These are phyloP conservation scores for Herpailurus yagouaroundi DNA, from an alignment of 2,113 vertebrate genomes.

Conservation along the genomic window DNA sequence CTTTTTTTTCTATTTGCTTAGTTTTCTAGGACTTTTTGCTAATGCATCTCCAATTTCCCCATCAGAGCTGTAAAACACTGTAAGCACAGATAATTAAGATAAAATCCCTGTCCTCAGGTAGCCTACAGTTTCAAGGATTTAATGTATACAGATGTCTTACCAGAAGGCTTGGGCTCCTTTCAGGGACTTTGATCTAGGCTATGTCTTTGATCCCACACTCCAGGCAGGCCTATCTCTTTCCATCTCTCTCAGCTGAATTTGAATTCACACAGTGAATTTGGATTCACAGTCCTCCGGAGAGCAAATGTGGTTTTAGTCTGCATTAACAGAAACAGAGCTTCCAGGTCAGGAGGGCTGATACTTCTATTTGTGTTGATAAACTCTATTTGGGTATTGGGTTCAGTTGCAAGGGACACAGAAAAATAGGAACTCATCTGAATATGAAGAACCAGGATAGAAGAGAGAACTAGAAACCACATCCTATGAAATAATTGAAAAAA, in stretches of 20 bases:
- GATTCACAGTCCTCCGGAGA: background rate
- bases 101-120: background rate
- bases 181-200: constrained; percentile 35
- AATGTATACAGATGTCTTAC: constrained; percentile 20
- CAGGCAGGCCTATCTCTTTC: constrained; percentile 4
- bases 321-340: constrained; percentile 51
- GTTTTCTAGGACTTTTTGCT: constrained; percentile 49
- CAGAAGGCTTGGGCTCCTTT: constrained; percentile 12
- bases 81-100: constrained; percentile 34
- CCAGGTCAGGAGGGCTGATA: background rate
- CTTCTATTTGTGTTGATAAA: constrained; percentile 43
- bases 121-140: background rate
- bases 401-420: constrained; percentile 19
- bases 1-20: constrained; percentile 19
- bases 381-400: background rate
- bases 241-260: background rate
- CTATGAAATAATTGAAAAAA: constrained; percentile 30
- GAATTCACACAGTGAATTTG: too few relatives aligned
- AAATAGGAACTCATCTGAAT: constrained; percentile 31
- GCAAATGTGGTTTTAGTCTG: constrained; percentile 42
- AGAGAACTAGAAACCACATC: constrained; percentile 37
- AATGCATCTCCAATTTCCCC: background rate
- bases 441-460: background rate
- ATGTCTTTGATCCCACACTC: constrained; percentile 34
- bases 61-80: background rate